Conservation (phyloP, 2,888 invertebrate genomes). For the Ectemnius continuus region DNA sequence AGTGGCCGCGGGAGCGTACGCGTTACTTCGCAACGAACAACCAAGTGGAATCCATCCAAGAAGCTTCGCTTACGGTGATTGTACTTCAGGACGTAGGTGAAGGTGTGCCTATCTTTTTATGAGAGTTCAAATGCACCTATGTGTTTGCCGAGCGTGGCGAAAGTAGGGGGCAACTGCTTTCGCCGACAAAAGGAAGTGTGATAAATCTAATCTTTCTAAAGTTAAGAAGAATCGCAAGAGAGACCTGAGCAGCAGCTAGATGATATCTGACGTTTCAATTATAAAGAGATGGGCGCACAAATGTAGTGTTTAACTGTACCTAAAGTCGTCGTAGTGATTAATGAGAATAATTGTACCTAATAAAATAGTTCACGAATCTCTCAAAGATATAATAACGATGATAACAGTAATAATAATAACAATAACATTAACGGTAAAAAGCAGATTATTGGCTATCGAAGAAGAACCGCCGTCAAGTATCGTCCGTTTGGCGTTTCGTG, state of each 20-base stretch:
- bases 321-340: conserved; percentile 62
- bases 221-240: conserved; percentile 22
- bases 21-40: conserved; percentile 62
- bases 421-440: conserved; percentile 17
- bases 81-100: conserved; percentile 73
- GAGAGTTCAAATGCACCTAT: conserved; percentile 33
- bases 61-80: conserved; percentile 76
- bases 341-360: conserved; percentile 59
- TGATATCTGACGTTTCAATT: conserved; percentile 41
- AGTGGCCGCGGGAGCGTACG: conserved; percentile 14
- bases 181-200: conserved; percentile 28
- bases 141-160: conserved; percentile 20
- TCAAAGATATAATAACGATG: conserved; percentile 40
- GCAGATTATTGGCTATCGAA: conserved; percentile 26
- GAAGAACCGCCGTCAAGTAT: conserved; percentile 33
- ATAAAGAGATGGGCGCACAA: conserved; percentile 61
- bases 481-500: conserved; percentile 23
- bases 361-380: conserved; percentile 57
- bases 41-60: conserved; percentile 75
- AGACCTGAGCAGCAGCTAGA: conserved; percentile 43
- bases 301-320: conserved; percentile 62
- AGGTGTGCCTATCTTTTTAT: conserved; percentile 69
- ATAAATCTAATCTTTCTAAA: conserved; percentile 38
- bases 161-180: conserved; percentile 28
- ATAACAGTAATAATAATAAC: conserved; percentile 11